Percentiles rank a stretch among this genome's conserved stretches.
Evolutionary conservation across 92 coral and sea anemone species (phyloP).

Genomic region (Phymanthus crucifer): DNA sequence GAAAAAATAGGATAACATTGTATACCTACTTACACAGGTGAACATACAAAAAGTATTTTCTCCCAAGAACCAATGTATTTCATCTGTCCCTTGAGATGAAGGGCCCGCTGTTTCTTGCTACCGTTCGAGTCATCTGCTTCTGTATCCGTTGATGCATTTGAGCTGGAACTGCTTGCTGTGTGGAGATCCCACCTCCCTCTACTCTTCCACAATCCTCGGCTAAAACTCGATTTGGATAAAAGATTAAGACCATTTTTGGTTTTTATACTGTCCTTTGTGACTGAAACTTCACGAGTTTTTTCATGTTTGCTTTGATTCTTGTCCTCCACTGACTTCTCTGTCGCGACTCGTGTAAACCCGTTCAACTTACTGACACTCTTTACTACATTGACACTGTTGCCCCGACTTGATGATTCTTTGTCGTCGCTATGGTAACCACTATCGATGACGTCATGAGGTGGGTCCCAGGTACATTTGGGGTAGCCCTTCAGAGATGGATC

Average conservation of each 20-base stretch:
- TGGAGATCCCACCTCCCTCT: neutral
- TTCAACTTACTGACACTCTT: neutral
- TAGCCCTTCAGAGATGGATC: neutral
- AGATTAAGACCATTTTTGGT: neutral
- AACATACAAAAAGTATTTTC: constrained; percentile 71
- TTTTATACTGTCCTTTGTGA: neutral
- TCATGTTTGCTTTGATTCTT: neutral
- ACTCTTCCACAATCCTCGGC: neutral
- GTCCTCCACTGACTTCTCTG: neutral
- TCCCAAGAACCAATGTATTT: constrained; percentile 56
- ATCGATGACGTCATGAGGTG: constrained; percentile 8
- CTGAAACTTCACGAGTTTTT: neutral
- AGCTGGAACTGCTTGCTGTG: constrained; percentile 3
- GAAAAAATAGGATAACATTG: neutral
- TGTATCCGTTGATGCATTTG: neutral
- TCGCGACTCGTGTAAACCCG: neutral
- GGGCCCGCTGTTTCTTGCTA: neutral
- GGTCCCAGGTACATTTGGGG: neutral
- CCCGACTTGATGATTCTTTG: neutral
- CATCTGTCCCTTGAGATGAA: constrained; percentile 81
- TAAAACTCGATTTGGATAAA: neutral
- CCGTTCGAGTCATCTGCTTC: neutral
- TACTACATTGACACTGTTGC: neutral
- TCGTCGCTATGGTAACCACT: neutral
- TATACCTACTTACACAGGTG: constrained; percentile 70